Evolutionary conservation across 2,888 invertebrate genomes (phyloP), one percentile per base, ranked within the genome.

Genomic region (Ochlodes sylvanus): DNA sequence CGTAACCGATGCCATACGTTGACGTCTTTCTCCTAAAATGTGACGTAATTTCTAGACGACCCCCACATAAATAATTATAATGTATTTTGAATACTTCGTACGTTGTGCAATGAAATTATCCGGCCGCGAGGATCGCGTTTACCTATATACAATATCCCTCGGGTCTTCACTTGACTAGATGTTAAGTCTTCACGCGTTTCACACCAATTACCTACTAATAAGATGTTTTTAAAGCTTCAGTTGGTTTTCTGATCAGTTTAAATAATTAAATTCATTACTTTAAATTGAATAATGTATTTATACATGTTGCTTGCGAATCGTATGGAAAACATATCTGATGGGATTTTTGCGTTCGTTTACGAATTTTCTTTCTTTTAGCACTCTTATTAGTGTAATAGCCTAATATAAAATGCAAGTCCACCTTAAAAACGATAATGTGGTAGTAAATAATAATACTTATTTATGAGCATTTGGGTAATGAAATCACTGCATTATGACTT

Each of bases 51-150:
- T 27, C 2, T 27, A 27, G 27, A 27, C 5, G 27, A 5, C 27
- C 27, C 85, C 88, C 89, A 89, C 88, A 88, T 88, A 85, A 83
- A 83, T 81, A 83, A 83, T 81, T 79, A 79, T 76, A 77, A 75
- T 89, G 87, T 88, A 88, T 90, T 85, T 88, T 85, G 87, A 90
- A 91, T 92, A 91, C 87, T 87, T 87, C 76, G 77, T 77, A 75
- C 27, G 74, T 73, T 87, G 88, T 90, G 92, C 90, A 89, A 86
- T 86, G 87, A 80, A 80, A 72, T 73, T 70, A 62, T 56, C 70
- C 69, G 75, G 76, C 76, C 81, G 83, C 79, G 77, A 72, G 67
- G 67, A 55, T 62, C 61, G 61, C 61, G 67, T 63, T 27, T 15
- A 32, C 55, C n/a, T 75, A 76, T 73, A 38, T 76, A 76, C 73